Evolutionary conservation across 2,113 vertebrate species (phyloP).

Genomic region (Pseudorectes ferrugineus): DNA sequence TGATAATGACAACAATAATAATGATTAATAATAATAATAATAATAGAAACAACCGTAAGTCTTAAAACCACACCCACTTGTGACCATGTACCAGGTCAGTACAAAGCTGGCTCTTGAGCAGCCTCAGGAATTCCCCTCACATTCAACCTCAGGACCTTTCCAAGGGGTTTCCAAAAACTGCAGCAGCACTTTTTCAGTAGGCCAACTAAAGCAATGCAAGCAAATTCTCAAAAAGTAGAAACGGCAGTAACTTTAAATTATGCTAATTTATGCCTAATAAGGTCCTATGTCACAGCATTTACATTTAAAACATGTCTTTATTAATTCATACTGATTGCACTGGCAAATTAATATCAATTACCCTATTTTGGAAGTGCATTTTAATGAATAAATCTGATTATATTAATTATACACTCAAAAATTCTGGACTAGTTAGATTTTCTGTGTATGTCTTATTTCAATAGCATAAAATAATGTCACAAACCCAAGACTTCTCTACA

Average conservation of each 20-base stretch:
- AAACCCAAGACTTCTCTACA: background rate
- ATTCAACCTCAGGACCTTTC: background rate
- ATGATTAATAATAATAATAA: background rate
- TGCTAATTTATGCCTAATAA: constrained; percentile 8
- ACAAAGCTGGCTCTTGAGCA: background rate
- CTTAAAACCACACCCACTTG: background rate
- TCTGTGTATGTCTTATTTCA: background rate
- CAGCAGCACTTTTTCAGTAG: background rate
- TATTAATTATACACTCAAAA: background rate
- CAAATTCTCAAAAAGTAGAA: background rate
- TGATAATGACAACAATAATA: background rate
- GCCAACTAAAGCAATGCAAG: background rate
- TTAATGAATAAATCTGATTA: background rate
- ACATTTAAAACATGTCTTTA: background rate
- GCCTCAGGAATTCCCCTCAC: background rate
- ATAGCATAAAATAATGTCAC: background rate
- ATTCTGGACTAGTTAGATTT: background rate
- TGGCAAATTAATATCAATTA: constrained; percentile 28
- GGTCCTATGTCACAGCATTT: background rate
- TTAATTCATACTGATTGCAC: constrained; percentile 6
- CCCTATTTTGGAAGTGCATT: background rate
- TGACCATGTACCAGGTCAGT: fast-evolving
- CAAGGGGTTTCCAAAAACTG: background rate
- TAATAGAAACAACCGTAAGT: background rate
- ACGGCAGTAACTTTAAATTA: background rate